Conservation (phyloP, 2,113 vertebrate genomes). For the Emydura subglobosa region DNA sequence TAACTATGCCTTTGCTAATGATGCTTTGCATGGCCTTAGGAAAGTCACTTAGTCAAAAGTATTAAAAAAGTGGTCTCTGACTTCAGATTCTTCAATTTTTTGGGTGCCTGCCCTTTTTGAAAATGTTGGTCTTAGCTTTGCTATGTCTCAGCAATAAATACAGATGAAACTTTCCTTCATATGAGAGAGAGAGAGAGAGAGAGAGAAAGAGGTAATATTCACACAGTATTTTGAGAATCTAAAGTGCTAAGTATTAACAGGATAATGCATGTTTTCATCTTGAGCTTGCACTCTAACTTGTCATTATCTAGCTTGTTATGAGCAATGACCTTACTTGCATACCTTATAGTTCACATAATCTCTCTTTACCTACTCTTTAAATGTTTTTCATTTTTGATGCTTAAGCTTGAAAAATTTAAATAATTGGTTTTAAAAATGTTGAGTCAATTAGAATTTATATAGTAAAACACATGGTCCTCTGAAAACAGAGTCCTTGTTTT, state of each 20-base stretch:
- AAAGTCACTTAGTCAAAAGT: conserved; percentile 48
- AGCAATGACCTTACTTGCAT: not conserved
- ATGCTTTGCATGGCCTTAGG: conserved; percentile 27
- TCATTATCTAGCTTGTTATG: conserved; percentile 40
- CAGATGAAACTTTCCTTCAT: not conserved
- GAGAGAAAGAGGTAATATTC: conserved; percentile 56
- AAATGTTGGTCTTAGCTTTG: conserved; percentile 1
- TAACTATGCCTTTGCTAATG: not conserved
- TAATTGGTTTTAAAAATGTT: not conserved
- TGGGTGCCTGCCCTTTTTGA: not conserved
- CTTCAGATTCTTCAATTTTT: not conserved
- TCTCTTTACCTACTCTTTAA: not conserved
- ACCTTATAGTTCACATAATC: not conserved
- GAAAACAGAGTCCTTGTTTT: not conserved
- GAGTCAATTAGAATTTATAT: not conserved
- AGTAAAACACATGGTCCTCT: not conserved
- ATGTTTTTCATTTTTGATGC: not conserved
- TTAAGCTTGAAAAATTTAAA: not conserved
- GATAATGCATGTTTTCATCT: conserved; percentile 59
- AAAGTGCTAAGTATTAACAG: conserved; percentile 45
- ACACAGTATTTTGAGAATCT: conserved; percentile 56
- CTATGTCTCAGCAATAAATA: not conserved
- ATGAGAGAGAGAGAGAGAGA: not conserved
- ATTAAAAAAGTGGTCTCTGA: conserved; percentile 4
- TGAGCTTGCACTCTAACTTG: not conserved